Evolutionary conservation across 2,797 vertebrate genomes (phyloP), one percentile per base, ranked within the genome.

Genomic region (Ctenochaetus hawaiiensis): DNA sequence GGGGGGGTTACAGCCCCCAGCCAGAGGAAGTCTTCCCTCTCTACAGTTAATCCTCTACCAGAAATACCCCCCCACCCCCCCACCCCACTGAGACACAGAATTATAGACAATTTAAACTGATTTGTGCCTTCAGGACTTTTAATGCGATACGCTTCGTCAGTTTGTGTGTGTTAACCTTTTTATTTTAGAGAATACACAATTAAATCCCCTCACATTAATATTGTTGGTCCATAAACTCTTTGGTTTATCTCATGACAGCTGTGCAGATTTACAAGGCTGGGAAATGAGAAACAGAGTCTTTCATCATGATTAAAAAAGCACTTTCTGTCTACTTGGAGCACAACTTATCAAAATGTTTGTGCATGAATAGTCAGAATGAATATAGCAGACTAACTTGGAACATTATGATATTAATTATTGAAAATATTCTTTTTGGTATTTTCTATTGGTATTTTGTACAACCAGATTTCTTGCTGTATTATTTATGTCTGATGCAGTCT

Each of bases 31-130:
- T 80, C 83, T 88, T 87, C 89, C 82, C 84, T 66, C 78, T 83
- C 67, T 78, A 67, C 69, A 78, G 83, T 89, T 92, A 90, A 88
- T 91, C 90, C 82, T 77, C 77, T 49, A 78, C 81, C 77, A 86
- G 70, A 82, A 68, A 82, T 72, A 67, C 72, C 69, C 75, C 51
- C 39, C 8, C 11, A n/a, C 56, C 60, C 72, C 60, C 43, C 34
- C 59, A 69, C 59, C 73, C 49, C 44, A 23, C 62, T 10, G 44
- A 67, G 56, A 52, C 54, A 73, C 67, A 41, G n/a, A 60, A 68
- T 72, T 74, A 59, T 30, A 59, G 57, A 12, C 45, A 52, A 82
- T 81, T 49, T 48, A 47, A 61, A 73, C 77, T 18, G 64, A 74
- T 59, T 75, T 37, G 20, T 67, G 53, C 56, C 64, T 76, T 64